phyloP scores from a whole-genome alignment of 2,888 invertebrate genomes.

The Heliconius sara region DNA sequence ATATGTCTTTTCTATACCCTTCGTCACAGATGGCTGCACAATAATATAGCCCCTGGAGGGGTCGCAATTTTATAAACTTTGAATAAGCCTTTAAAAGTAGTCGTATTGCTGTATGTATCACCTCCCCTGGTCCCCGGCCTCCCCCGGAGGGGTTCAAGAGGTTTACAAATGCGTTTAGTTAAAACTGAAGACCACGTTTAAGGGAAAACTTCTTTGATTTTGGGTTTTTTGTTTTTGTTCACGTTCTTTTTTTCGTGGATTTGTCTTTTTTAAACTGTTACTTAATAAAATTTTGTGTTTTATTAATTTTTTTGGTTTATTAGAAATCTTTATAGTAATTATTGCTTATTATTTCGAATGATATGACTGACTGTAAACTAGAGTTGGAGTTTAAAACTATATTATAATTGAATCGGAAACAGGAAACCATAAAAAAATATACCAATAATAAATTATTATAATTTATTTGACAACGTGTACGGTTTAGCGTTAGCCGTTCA shows the following conservation, averaged over 20 bases:
- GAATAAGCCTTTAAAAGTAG: conserved; percentile 82
- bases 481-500: conserved; percentile 1
- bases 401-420: conserved; percentile 6
- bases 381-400: background rate
- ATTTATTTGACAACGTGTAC: conserved; percentile 7
- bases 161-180: conserved; percentile 28
- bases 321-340: too few species aligned
- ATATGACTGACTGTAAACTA: background rate
- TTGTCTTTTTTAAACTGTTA: background rate
- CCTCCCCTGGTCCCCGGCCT: background rate
- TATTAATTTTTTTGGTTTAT: too few species aligned
- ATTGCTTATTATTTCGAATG: background rate
- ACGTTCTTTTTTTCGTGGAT: background rate
- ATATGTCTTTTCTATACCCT: conserved; percentile 81
- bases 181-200: conserved; percentile 31
- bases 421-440: conserved; percentile 4
- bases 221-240: conserved; percentile 14
- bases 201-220: conserved; percentile 12
- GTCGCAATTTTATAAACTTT: conserved; percentile 81
- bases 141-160: conserved; percentile 33
- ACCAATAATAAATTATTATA: conserved; percentile 21
- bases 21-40: conserved; percentile 83
- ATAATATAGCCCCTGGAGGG: conserved; percentile 77
- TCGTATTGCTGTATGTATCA: conserved; percentile 37
- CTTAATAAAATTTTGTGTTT: background rate